Evolutionary conservation across 2,797 vertebrate species (phyloP), one percentile per base, ranked within the genome.

Genomic region (Pseudochaenichthys georgianus): DNA sequence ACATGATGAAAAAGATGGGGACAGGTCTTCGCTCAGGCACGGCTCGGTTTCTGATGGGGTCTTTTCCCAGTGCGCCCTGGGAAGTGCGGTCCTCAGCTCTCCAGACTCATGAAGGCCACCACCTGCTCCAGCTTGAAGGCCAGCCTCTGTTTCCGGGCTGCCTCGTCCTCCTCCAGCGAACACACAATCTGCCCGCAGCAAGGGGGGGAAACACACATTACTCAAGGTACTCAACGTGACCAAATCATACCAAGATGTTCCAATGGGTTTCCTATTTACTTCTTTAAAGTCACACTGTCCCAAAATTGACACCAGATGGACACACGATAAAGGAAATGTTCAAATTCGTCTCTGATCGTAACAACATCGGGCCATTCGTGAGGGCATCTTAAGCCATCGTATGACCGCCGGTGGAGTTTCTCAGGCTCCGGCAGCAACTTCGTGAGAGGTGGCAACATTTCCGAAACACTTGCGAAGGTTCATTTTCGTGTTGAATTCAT

Each of bases 121-220:
- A 99, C 97, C 97, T 99, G 97, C 95, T 99, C 97, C 96, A 99
- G 95, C 95, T 99, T 99, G 96, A 96, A 97, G 94, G 97, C 97
- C 95, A 99, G 95, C 95, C 97, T 96, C 95, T 99, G 98, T 95
- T 99, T 99, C 91, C 97, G 96, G 90, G 97, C 97, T 81, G 95
- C 95, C 66, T 99, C 98, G 0, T 99, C 98, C 70, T 98, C 96
- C 89, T 99, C 97, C 82, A 99, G 95, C 45, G 97, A 94, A 66
- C 94, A 96, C 0, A 99, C 96, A 77, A 99, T 99, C 98, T 99
- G 94, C 43, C 64, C n/a, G 19, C 75, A 78, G 64, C 66, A 88
- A 68, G 17, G 17, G 64, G 81, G 43, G 76, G 54, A 76, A 77
- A 64, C 47, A 76, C 66, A 83, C 28, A 42, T 84, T 57, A 85